These are phyloP conservation scores for Phyllopteryx taeniolatus DNA, from an alignment of 2,113 vertebrate species.

Conservation along the genomic window DNA sequence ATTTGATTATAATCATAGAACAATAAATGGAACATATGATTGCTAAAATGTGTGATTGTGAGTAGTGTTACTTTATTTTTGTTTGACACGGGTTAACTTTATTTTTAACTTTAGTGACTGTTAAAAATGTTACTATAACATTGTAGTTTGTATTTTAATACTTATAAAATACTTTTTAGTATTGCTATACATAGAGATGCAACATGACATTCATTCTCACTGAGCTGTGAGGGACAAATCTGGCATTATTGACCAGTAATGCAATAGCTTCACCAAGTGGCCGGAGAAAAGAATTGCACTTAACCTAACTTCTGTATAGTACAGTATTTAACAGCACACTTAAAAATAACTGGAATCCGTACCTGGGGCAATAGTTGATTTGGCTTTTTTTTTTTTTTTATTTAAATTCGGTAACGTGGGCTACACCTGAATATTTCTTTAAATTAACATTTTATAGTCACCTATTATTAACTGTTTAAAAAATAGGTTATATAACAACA, in stretches of 20 bases:
- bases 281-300: constrained; percentile 20
- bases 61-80: not conserved
- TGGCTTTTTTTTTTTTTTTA: not conserved
- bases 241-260: constrained; percentile 1
- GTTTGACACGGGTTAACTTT: not conserved
- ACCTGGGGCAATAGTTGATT: not conserved
- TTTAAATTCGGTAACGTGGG: too few species aligned
- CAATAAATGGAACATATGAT: not conserved
- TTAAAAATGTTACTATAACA: not conserved
- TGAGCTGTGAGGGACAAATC: not conserved
- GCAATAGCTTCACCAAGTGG: constrained; percentile 60
- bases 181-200: not conserved
- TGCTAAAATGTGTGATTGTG: not conserved
- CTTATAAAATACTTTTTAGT: too few species aligned
- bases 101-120: not conserved
- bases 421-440: too few species aligned
- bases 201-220: not conserved
- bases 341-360: not conserved
- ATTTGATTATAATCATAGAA: not conserved
- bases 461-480: too few species aligned
- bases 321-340: not conserved
- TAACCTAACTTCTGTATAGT: not conserved
- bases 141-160: not conserved
- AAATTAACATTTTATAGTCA: too few species aligned
- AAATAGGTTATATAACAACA: too few species aligned